phyloP scores from a whole-genome alignment of 2,888 invertebrate species.

The Brachylomia viminalis region DNA sequence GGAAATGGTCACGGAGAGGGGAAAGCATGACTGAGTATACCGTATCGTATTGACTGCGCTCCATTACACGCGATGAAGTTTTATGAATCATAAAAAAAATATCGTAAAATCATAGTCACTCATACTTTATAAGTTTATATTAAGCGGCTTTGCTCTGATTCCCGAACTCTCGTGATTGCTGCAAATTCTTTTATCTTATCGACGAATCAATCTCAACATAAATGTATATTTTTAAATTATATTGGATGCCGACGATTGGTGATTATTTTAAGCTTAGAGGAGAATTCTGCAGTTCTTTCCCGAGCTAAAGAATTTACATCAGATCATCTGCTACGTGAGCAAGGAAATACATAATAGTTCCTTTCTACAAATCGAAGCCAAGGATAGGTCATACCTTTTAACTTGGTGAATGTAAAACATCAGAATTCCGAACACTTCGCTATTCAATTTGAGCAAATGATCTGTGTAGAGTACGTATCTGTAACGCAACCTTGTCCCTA shows the following conservation, averaged over 20 bases:
- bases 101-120: constrained; percentile 34
- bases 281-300: neutral
- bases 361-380: constrained; percentile 64
- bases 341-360: constrained; percentile 55
- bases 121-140: neutral
- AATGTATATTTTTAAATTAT: neutral
- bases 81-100: constrained; percentile 45
- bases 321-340: constrained; percentile 42
- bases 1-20: constrained; percentile 67
- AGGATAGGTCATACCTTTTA: constrained; percentile 65
- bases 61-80: constrained; percentile 73
- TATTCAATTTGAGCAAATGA: constrained; percentile 57
- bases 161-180: neutral
- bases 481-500: constrained; percentile 28
- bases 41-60: constrained; percentile 75
- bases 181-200: constrained; percentile 2
- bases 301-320: constrained; percentile 6
- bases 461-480: constrained; percentile 42
- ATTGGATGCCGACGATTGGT: neutral
- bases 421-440: constrained; percentile 40
- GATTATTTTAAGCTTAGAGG: neutral
- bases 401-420: constrained; percentile 64
- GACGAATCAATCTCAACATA: constrained; percentile 9
- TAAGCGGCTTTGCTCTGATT: constrained; percentile 42
- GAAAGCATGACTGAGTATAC: constrained; percentile 82